phyloP scores from a whole-genome alignment of 2,888 invertebrate genomes.

The Noctuana brunneofusca region DNA sequence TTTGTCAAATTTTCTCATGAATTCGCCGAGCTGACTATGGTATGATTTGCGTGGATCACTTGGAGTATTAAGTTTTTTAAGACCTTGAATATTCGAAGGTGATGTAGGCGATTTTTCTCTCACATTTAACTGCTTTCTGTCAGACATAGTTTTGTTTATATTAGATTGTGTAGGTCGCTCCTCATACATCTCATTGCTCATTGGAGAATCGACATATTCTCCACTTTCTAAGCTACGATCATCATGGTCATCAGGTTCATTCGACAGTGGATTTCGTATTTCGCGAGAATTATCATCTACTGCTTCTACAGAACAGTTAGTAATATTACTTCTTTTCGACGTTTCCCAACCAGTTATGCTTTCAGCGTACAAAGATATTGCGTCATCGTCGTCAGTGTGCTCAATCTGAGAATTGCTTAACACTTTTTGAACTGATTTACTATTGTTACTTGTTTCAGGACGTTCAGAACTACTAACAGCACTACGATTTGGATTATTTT shows the following conservation, averaged over 20 bases:
- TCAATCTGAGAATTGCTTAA: not conserved
- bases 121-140: not conserved
- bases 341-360: slow-evolving; percentile 65
- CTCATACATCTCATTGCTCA: not conserved
- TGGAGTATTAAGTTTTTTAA: not conserved
- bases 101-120: not conserved
- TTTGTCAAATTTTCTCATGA: not conserved
- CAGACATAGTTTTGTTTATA: not conserved
- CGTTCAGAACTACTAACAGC: not conserved
- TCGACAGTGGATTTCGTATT: not conserved
- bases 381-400: slow-evolving; percentile 62
- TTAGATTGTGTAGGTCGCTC: not conserved
- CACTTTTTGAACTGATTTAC: not conserved
- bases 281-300: not conserved
- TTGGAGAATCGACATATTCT: not conserved
- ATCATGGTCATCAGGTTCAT: not conserved
- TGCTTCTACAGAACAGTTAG: not conserved
- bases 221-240: not conserved
- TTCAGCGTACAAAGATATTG: slow-evolving; percentile 68
- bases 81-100: not conserved
- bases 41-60: not conserved
- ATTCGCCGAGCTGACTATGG: not conserved
- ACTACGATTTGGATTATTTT: not conserved
- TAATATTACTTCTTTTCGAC: not conserved
- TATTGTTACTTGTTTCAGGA: not conserved